These are phyloP conservation scores for Desmophyllum pertusum DNA, from an alignment of 92 coral and sea anemone genomes.

Conservation along the genomic window DNA sequence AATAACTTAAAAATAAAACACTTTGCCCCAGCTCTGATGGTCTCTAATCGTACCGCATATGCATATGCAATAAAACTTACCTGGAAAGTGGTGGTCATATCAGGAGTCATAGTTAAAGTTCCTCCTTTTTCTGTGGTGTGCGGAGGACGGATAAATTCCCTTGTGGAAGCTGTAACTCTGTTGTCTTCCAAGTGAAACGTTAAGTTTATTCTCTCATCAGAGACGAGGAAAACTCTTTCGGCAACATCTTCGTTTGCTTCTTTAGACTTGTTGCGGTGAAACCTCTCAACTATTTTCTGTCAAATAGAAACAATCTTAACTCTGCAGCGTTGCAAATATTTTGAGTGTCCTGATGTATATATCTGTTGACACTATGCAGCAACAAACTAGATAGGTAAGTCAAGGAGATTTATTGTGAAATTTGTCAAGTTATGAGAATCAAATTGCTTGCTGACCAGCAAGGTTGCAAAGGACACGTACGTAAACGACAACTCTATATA, in stretches of 20 bases:
- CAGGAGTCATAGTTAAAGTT: conserved; percentile 92
- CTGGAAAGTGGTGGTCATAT: conserved; percentile 99
- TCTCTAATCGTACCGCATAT: too few relatives aligned
- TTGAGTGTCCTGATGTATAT: neutral
- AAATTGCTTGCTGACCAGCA: neutral
- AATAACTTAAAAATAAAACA: too few relatives aligned
- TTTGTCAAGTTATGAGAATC: neutral
- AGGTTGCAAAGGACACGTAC: neutral
- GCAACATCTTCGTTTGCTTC: conserved; percentile 97
- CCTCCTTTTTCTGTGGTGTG: conserved; percentile 93
- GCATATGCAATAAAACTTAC: conserved; percentile 44
- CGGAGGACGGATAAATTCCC: conserved; percentile 96
- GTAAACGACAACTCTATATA: too few relatives aligned
- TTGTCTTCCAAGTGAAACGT: conserved; percentile 96
- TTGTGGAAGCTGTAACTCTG: conserved; percentile 95
- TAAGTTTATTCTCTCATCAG: conserved; percentile 90
- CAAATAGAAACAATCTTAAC: neutral
- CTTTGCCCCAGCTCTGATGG: too few relatives aligned
- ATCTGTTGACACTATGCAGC: neutral
- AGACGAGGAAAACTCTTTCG: conserved; percentile 85
- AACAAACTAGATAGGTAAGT: neutral
- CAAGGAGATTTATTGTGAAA: neutral
- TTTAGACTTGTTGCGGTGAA: conserved; percentile 81
- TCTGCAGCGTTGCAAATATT: neutral
- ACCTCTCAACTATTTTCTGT: conserved; percentile 96